Evolutionary conservation across 2,888 invertebrate genomes (phyloP).

Genomic region (Prenolepis imparis): DNA sequence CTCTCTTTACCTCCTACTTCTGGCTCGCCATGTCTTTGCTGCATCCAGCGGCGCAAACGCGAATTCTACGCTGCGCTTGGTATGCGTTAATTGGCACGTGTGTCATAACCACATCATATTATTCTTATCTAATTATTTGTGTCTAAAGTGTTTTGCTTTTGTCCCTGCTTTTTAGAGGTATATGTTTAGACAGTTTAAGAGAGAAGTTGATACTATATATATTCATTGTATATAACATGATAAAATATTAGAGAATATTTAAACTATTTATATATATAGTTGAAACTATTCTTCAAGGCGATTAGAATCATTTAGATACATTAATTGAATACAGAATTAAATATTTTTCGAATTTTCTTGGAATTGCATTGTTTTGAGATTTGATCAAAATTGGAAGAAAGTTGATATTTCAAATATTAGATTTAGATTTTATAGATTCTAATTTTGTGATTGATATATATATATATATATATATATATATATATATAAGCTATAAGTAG

Average conservation of each 20-base stretch:
- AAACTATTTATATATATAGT: not conserved
- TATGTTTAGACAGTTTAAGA: not conserved
- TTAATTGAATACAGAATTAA: not conserved
- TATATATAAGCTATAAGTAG: not conserved
- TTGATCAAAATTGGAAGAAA: not conserved
- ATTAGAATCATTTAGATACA: not conserved
- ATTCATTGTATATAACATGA: not conserved
- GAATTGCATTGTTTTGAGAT: not conserved
- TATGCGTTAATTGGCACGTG: conserved; percentile 50
- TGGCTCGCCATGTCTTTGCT: conserved; percentile 58
- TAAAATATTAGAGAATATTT: not conserved
- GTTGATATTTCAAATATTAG: not conserved
- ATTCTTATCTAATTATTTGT: conserved; percentile 18
- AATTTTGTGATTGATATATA: not conserved
- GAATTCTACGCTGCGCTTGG: conserved; percentile 30
- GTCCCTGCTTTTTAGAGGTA: not conserved
- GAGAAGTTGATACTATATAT: not conserved
- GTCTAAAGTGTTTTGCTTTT: not conserved
- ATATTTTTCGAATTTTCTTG: not conserved
- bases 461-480: too few species aligned
- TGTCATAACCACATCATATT: conserved; percentile 27
- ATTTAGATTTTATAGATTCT: not conserved
- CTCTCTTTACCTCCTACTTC: conserved; percentile 65
- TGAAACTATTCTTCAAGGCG: not conserved
- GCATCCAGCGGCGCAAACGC: conserved; percentile 41